Percentiles rank a stretch among this genome's conserved stretches.
Conservation (phyloP, 2,113 vertebrate species). For the Sphaerodactylus townsendi region DNA sequence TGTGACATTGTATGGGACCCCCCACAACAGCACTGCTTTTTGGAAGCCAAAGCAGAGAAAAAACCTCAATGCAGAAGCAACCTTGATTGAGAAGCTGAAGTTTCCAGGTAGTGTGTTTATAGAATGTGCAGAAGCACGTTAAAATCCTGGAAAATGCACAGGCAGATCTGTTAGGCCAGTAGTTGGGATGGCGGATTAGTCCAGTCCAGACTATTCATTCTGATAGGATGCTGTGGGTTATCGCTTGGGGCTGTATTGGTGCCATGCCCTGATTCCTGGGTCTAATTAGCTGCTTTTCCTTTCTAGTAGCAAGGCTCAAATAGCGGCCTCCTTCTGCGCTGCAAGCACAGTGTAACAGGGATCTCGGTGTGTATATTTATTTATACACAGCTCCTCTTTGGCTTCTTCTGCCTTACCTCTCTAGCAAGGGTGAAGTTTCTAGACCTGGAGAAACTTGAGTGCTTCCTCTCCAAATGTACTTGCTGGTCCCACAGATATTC, state of each 20-base stretch:
- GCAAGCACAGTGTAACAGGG: background rate
- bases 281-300: background rate
- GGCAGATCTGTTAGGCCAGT: too few species aligned
- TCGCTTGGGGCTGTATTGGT: accelerated
- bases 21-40: too few species aligned
- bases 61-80: too few species aligned
- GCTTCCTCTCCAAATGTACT: background rate
- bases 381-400: background rate
- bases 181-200: too few species aligned
- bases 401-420: background rate
- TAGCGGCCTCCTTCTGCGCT: background rate
- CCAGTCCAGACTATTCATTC: background rate
- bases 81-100: too few species aligned
- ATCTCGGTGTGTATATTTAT: background rate
- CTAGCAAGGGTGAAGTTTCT: background rate
- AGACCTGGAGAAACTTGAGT: background rate
- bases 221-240: background rate
- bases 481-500: too few species aligned
- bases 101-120: too few species aligned
- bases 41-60: too few species aligned
- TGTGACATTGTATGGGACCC: too few species aligned
- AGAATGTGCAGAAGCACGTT: too few species aligned
- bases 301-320: background rate
- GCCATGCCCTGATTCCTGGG: background rate
- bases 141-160: too few species aligned